phyloP scores from a whole-genome alignment of 35 echinoderm and acorn worm species.

The Ophioderma brevispina region DNA sequence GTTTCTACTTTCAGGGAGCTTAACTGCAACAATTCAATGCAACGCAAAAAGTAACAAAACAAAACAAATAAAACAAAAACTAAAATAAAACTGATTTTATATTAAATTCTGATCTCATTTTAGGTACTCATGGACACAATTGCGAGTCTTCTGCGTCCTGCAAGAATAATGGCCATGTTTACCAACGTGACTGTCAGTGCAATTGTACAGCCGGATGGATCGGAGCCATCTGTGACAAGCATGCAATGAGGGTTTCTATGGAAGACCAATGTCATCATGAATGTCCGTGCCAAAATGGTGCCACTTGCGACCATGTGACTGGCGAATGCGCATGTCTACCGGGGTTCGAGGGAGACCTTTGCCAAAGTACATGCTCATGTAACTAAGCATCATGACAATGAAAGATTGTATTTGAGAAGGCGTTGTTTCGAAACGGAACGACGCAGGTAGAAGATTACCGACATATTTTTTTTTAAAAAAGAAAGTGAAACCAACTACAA shows the following conservation, averaged over 20 bases:
- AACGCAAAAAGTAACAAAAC: no score
- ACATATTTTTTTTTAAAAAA: constrained; percentile 58
- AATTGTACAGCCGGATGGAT: constrained; percentile 77
- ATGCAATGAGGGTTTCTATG: constrained; percentile 66
- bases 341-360: constrained; percentile 25
- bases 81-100: no score
- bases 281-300: constrained; percentile 57
- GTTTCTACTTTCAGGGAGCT: no score
- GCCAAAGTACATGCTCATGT: constrained; percentile 31
- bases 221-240: constrained; percentile 18
- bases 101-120: no score
- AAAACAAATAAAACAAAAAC: no score
- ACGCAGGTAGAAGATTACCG: constrained; percentile 44
- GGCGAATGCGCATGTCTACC: constrained; percentile 47
- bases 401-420: constrained; percentile 62
- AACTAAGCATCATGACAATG: no score
- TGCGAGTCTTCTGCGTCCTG: constrained; percentile 40
- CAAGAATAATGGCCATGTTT: constrained; percentile 60
- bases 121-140: constrained; percentile 26
- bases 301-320: constrained; percentile 31
- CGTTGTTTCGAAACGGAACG: constrained; percentile 25
- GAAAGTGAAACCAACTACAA: constrained; percentile 28
- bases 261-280: constrained; percentile 38
- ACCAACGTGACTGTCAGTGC: constrained; percentile 62
- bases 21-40: no score